Evolutionary conservation across 2,797 vertebrate genomes (phyloP).

Genomic region (Syndactyla subalaris): DNA sequence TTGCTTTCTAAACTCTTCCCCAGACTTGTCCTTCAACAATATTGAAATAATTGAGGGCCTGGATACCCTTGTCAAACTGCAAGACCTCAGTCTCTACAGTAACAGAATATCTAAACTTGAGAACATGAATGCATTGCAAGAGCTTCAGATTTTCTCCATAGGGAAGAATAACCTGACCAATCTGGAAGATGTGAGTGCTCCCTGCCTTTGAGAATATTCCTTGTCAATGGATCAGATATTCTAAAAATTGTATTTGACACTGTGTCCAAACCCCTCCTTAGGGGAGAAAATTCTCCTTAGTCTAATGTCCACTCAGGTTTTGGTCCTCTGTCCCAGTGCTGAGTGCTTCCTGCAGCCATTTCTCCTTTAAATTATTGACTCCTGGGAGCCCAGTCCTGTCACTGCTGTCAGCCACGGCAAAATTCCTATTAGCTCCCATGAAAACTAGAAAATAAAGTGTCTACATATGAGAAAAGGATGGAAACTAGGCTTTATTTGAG

Average conservation of each 20-base stretch:
- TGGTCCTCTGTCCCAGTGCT: neutral
- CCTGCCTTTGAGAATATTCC: neutral
- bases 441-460: neutral
- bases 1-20: neutral
- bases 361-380: neutral
- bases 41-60: slow-evolving; percentile 91
- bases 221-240: neutral
- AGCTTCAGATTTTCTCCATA: slow-evolving; percentile 85
- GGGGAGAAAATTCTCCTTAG: neutral
- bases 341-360: neutral
- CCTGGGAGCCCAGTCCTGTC: neutral
- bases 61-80: slow-evolving; percentile 83
- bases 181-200: slow-evolving; percentile 84
- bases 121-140: slow-evolving; percentile 84
- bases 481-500: neutral
- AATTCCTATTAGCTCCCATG: neutral
- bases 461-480: neutral
- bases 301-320: neutral
- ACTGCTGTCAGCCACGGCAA: neutral
- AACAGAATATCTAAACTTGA: slow-evolving; percentile 88
- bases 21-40: slow-evolving; percentile 94
- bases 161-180: slow-evolving; percentile 84
- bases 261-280: neutral
- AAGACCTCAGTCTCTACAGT: slow-evolving; percentile 87
- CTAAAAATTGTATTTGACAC: neutral